Evolutionary conservation across 2,113 vertebrate genomes (phyloP).

Genomic region (Elanoides forficatus): DNA sequence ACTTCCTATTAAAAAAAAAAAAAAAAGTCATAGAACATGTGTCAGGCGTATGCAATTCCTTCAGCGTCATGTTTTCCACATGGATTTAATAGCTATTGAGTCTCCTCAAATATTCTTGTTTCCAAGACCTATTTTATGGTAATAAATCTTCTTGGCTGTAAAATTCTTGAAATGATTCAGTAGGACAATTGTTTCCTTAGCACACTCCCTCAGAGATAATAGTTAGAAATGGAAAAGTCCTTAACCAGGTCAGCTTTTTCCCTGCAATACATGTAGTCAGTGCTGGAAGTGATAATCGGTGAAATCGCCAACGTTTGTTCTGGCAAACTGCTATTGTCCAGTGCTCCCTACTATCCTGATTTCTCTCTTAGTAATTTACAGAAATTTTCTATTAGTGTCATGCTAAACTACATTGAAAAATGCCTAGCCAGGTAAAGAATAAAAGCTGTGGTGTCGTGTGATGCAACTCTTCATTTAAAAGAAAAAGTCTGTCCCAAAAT

Average conservation of each 20-base stretch:
- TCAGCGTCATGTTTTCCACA: conserved; percentile 55
- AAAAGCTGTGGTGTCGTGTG: neutral
- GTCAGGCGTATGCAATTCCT: conserved; percentile 51
- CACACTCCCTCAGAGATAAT: neutral
- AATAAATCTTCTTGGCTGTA: conserved; percentile 44
- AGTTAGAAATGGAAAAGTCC: conserved; percentile 17
- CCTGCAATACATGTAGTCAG: neutral
- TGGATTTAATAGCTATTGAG: conserved; percentile 53
- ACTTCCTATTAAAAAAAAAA: neutral
- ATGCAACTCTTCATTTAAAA: neutral
- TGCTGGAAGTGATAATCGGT: neutral
- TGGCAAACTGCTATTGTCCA: neutral
- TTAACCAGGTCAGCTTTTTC: neutral
- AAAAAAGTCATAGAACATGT: neutral
- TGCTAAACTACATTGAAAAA: neutral
- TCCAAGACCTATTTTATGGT: conserved; percentile 35
- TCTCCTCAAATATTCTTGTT: conserved; percentile 16
- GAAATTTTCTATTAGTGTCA: neutral
- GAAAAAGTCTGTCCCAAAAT: neutral
- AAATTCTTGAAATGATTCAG: conserved; percentile 56
- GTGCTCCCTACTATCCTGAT: neutral
- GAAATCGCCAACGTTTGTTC: neutral
- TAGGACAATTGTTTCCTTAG: conserved; percentile 14
- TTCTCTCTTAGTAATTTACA: neutral
- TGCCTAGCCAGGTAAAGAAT: neutral